Evolutionary conservation across 2,797 vertebrate species (phyloP), one percentile per base, ranked within the genome.

Genomic region (Mionectes olivaceus): DNA sequence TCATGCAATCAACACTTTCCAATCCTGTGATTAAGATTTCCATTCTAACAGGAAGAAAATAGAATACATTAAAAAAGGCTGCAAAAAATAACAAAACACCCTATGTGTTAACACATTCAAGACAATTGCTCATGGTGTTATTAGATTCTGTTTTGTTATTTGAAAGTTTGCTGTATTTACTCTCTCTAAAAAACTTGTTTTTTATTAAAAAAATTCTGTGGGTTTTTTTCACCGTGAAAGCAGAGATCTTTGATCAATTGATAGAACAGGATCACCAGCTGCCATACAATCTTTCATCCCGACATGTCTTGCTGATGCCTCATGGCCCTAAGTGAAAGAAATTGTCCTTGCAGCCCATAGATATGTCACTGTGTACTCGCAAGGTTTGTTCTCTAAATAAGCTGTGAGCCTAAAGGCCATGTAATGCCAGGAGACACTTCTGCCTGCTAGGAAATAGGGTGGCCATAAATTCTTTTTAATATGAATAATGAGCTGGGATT

Each of bases 361-460:
- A 10, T 75, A 4, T 4, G 53, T 30, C 9, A 12, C 19, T 46
- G 5, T 24, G 12, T 39, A n/a, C 49, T 87, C 7, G 6, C 27
- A 19, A 44, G 27, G 9, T 16, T 70, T 71, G 11, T 70, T 25
- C 30, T 83, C 37, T 15, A 44, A 41, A 32, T 44, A 61, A 80
- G 4, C 18, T 0, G 0, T 59, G 25, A 67, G 4, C 18, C 39
- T 64, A 30, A 71, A 73, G 32, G 23, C 67, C 30, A 3, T 6
- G 2, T 41, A 46, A 16, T 0, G 0, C 22, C 33, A 55, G 23
- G 32, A 68, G 47, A 84, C 0, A 1, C 19, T 71, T 18, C 24
- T 69, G 24, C 28, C 16, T 83, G 25, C 32, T 77, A 13, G 67
- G 32, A 80, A 77, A 37, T 28, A 33, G 9, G 1, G 8, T 76